phyloP scores from a whole-genome alignment of 30 jellyfish, hydroid and myxozoan species.

The Turritopsis dohrnii region DNA sequence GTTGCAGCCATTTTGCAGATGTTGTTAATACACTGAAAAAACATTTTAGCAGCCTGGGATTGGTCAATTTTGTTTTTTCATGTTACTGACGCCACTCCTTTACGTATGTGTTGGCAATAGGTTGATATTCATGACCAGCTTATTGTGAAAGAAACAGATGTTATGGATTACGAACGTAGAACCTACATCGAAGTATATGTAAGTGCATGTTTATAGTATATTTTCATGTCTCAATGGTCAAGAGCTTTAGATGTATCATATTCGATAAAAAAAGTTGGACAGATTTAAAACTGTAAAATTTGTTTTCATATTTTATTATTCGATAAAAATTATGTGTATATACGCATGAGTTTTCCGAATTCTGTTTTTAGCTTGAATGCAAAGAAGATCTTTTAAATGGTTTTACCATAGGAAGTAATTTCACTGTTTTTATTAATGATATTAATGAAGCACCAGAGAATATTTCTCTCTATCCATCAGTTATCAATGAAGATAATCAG shows the following conservation, averaged over 20 bases:
- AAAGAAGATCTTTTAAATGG: slow-evolving; percentile 39
- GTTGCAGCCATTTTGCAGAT: no score
- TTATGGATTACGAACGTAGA: neutral
- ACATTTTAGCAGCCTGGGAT: no score
- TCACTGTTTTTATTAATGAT: slow-evolving; percentile 37
- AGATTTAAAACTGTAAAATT: no score
- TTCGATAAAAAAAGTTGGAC: no score
- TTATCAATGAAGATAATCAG: slow-evolving; percentile 49
- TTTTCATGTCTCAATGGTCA: neutral
- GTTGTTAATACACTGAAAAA: no score
- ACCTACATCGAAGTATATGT: neutral
- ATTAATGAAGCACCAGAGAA: slow-evolving; percentile 72
- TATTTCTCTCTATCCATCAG: slow-evolving; percentile 28
- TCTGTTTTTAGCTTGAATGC: slow-evolving; percentile 36
- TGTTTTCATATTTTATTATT: no score
- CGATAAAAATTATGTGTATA: no score
- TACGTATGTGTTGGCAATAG: neutral
- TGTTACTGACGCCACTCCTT: no score
- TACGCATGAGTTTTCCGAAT: neutral
- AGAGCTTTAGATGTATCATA: no score
- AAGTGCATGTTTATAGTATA: neutral
- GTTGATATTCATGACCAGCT: neutral
- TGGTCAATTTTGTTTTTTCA: no score
- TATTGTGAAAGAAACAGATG: neutral
- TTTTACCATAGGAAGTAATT: slow-evolving; percentile 38